These are phyloP conservation scores for Daubentonia madagascariensis DNA, from an alignment of 2,113 vertebrate genomes.

Conservation along the genomic window DNA sequence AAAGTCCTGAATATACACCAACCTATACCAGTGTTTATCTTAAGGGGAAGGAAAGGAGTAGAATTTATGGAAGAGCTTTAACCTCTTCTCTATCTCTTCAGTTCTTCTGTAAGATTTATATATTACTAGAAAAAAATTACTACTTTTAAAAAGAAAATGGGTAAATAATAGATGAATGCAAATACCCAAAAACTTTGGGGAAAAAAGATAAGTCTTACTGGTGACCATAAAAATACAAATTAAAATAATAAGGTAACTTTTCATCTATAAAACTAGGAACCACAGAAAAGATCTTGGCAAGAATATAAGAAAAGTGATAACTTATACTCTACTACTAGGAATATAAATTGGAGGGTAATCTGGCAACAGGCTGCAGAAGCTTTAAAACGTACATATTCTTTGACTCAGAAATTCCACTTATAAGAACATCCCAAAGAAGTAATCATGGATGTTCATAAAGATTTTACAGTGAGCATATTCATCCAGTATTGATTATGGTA, in stretches of 20 bases:
- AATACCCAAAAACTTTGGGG: background rate
- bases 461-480: background rate
- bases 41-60: background rate
- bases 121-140: background rate
- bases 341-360: background rate
- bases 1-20: background rate
- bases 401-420: background rate
- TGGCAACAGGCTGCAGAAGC: background rate
- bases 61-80: background rate
- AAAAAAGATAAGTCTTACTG: background rate
- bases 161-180: background rate
- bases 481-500: background rate
- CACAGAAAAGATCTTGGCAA: background rate
- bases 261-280: slow-evolving; percentile 27
- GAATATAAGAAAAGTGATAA: background rate
- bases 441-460: background rate
- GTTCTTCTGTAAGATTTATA: background rate
- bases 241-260: background rate
- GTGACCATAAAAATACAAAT: background rate
- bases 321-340: background rate
- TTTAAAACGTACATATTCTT: slow-evolving; percentile 25
- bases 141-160: slow-evolving; percentile 27
- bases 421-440: slow-evolving; percentile 8
- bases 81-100: background rate
- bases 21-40: background rate